Percentiles rank a stretch among this genome's conserved stretches.
These are phyloP conservation scores for Acanthosepion esculentum DNA, from an alignment of 2,888 invertebrate genomes.

Conservation along the genomic window DNA sequence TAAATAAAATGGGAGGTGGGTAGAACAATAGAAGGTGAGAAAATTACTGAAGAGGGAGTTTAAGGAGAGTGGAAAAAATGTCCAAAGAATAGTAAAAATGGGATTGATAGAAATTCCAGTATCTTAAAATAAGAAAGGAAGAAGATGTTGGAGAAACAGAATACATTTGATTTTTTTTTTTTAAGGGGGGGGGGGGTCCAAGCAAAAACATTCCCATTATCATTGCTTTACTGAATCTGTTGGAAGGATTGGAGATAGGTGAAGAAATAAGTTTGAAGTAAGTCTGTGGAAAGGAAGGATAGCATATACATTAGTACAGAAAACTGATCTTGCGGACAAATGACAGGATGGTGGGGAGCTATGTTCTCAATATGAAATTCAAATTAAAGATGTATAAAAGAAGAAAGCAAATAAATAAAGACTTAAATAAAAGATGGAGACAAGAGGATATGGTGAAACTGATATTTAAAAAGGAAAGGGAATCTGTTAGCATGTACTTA, in stretches of 20 bases:
- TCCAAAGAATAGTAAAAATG: not conserved
- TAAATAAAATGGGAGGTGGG: not conserved
- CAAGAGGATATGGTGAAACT: too few species aligned
- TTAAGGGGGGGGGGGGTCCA: fast-evolving
- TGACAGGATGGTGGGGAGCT: not conserved
- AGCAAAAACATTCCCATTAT: not conserved
- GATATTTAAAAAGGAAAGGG: too few species aligned
- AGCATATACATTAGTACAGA: not conserved
- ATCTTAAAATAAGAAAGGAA: not conserved
- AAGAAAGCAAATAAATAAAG: not conserved
- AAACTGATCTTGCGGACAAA: not conserved
- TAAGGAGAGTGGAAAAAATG: too few species aligned
- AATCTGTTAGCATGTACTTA: too few species aligned
- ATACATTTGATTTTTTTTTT: not conserved
- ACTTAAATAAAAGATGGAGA: too few species aligned
- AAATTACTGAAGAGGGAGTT: not conserved
- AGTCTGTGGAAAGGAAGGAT: not conserved
- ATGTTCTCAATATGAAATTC: not conserved
- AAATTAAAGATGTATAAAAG: not conserved
- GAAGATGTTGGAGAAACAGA: too few species aligned
- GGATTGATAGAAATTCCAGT: not conserved
- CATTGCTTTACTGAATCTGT: not conserved
- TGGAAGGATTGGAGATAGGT: not conserved
- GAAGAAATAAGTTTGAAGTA: too few species aligned
- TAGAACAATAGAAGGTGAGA: not conserved